These are phyloP conservation scores for Parnassius smintheus DNA, from an alignment of 2,888 invertebrate genomes.

Conservation along the genomic window DNA sequence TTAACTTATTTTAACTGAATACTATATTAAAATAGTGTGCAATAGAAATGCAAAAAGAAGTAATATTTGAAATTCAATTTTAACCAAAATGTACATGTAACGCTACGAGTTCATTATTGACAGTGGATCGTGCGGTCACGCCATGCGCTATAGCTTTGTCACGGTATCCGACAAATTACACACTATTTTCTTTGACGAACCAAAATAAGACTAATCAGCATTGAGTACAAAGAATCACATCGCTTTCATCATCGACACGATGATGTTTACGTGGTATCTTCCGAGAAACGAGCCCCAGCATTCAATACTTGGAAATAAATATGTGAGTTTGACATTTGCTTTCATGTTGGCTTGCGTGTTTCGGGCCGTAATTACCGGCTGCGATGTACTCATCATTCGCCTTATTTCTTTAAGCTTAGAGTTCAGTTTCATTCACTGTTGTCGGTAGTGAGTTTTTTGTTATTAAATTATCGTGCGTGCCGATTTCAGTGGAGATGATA, in stretches of 20 bases:
- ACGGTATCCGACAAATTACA: conserved; percentile 65
- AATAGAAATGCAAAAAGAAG: not conserved
- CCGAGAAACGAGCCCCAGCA: conserved; percentile 72
- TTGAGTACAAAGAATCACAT: conserved; percentile 77
- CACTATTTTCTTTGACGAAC: conserved; percentile 52
- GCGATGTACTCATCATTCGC: conserved; percentile 42
- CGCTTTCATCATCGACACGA: conserved; percentile 81
- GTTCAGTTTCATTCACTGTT: conserved; percentile 42
- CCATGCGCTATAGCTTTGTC: conserved; percentile 51
- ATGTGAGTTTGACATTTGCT: conserved; percentile 81
- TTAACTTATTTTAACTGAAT: no score
- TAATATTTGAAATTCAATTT: conserved; percentile 3
- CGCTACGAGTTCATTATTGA: conserved; percentile 49
- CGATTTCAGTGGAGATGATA: conserved; percentile 80
- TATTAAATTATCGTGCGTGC: conserved; percentile 81
- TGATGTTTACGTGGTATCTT: conserved; percentile 77
- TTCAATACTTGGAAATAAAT: conserved; percentile 82
- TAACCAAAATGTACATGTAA: conserved; percentile 1
- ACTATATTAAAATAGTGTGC: no score
- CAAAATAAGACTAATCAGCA: conserved; percentile 79
- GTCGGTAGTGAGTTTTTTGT: conserved; percentile 68
- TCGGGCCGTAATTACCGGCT: conserved; percentile 70
- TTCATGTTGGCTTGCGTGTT: conserved; percentile 77
- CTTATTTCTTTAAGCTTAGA: conserved; percentile 56
- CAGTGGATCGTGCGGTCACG: conserved; percentile 49